Base-by-base conservation (phyloP, 2,888 invertebrate genomes). In the Nomada ruficornis region DNA sequence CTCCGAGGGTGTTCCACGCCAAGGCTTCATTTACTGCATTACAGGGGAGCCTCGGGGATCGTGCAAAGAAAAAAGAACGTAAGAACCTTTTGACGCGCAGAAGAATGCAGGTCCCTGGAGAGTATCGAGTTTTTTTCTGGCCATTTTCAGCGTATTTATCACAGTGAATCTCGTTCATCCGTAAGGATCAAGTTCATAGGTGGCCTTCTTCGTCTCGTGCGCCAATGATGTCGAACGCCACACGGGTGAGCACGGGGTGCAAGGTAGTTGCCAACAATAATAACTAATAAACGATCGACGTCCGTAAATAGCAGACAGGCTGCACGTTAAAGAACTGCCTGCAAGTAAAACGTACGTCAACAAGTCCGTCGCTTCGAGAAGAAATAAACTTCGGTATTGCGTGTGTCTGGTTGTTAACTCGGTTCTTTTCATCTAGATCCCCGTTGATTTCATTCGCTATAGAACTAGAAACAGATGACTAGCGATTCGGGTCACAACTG, bases 131-230 rank as follows among this genome's bases (percentile, higher is more conserved):
- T 36, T 36, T 77, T 85, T 80, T 77, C 73, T 70, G 73, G 57
- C 71, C 64, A 65, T 77, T 72, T 79, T 69, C 71, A 67, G 62
- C 20, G 72, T 73, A 85, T 86, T 85, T 85, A 86, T 80, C 86
- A 29, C 29, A 20, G 20, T 76, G 64, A 77, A 68, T 77, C 68
- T 77, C 86, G 77, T 74, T 84, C 82, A 82, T 82, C 86, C 82
- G 83, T 86, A 74, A 87, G 83, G 83, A 87, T 79, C 87, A 87
- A 87, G 86, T 87, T 87, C 87, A 84, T 80, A 80, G 73, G 74
- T 75, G 82, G 71, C 71, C 74, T 77, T 77, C 65, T 65, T 77
- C 55, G 75, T 29, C 57, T 44, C 60, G 29, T 55, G 47, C 68
- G 75, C 68, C 70, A 70, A 72, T 62, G 82, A 54, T 80, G 79